Percentiles rank a stretch among this genome's conserved stretches.
These are phyloP conservation scores for Orestias chungarensis DNA, from an alignment of 2,797 vertebrate species.

Conservation along the genomic window DNA sequence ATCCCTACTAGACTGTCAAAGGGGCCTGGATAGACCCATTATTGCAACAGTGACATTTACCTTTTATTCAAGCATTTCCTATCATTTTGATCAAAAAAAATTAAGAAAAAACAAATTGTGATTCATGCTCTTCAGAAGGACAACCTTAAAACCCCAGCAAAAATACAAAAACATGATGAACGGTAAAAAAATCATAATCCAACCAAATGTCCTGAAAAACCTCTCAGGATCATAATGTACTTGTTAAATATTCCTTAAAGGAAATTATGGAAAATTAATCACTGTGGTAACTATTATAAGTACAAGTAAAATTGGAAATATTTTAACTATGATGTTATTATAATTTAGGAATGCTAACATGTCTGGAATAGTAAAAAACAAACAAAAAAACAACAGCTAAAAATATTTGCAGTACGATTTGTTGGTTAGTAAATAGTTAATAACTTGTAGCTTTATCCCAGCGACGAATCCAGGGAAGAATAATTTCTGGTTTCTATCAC, in stretches of 20 bases:
- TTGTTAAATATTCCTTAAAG: constrained; percentile 38
- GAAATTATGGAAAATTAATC: constrained; percentile 18
- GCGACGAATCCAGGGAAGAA: constrained; percentile 25
- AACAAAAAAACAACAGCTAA: too few relatives aligned
- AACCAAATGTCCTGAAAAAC: constrained; percentile 38
- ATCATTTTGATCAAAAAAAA: constrained; percentile 13
- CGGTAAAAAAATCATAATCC: constrained; percentile 30
- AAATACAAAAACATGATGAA: constrained; percentile 36
- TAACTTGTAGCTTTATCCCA: constrained; percentile 43
- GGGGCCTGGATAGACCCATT: constrained; percentile 31
- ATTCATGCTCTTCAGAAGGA: constrained; percentile 9
- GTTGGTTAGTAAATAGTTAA: constrained; percentile 24
- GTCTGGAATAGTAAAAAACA: constrained; percentile 6
- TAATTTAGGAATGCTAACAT: constrained; percentile 16
- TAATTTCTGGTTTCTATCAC: constrained; percentile 12
- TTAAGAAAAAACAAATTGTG: neutral
- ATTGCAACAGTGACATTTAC: constrained; percentile 35
- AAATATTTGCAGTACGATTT: constrained; percentile 27
- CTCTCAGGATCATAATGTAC: constrained; percentile 38
- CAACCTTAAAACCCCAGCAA: constrained; percentile 2
- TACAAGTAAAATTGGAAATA: constrained; percentile 4
- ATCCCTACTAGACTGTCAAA: constrained; percentile 44
- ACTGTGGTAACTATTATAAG: constrained; percentile 18
- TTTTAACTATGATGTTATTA: neutral
- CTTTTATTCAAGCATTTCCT: constrained; percentile 28